These are phyloP conservation scores for Littorina saxatilis DNA, from an alignment of 1,140 invertebrate species.

Conservation along the genomic window DNA sequence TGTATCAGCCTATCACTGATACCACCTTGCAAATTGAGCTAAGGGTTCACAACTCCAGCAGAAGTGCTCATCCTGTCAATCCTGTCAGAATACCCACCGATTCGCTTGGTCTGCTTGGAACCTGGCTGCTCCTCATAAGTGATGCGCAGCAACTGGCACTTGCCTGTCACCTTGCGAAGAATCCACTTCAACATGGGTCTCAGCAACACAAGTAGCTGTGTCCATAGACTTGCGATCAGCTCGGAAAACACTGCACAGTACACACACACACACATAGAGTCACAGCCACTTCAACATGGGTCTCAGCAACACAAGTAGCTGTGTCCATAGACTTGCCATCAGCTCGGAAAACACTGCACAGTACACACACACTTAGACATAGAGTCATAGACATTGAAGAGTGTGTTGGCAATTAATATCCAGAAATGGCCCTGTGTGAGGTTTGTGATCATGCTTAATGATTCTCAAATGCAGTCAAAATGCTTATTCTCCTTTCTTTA, in stretches of 20 bases:
- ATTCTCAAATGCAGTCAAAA: no score
- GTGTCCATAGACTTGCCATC: slow-evolving; percentile 53
- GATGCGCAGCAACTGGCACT: slow-evolving; percentile 94
- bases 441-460: no score
- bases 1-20: no score
- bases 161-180: slow-evolving; percentile 86
- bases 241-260: slow-evolving; percentile 54
- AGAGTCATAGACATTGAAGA: not conserved
- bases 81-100: slow-evolving; percentile 84
- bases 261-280: slow-evolving; percentile 9
- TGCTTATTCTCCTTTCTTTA: no score
- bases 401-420: no score
- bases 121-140: slow-evolving; percentile 89
- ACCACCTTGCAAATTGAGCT: no score
- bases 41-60: no score
- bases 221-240: slow-evolving; percentile 54
- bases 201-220: slow-evolving; percentile 54
- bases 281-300: slow-evolving; percentile 88
- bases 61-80: no score
- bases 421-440: no score
- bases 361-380: not conserved
- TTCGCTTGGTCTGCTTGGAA: slow-evolving; percentile 82
- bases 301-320: slow-evolving; percentile 61
- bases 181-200: slow-evolving; percentile 86
- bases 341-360: slow-evolving; percentile 54